Conservation (phyloP, 1,140 invertebrate genomes). For the Lordiphosa mommai region DNA sequence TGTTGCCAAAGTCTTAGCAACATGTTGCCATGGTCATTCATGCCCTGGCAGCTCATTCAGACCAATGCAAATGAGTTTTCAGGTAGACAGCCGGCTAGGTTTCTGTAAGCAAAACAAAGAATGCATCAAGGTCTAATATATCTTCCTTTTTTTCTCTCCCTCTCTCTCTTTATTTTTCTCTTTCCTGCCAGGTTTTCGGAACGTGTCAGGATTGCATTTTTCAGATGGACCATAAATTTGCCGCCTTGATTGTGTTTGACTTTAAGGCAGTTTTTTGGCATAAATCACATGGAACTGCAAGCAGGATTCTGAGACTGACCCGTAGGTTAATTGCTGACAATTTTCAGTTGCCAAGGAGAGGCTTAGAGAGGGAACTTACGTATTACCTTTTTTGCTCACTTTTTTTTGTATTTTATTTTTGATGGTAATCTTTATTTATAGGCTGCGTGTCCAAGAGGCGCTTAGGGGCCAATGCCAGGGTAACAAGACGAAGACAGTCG, state of each 20-base stretch:
- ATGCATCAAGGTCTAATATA: not conserved
- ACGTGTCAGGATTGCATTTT: constrained; percentile 39
- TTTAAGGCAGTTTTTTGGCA: constrained; percentile 55
- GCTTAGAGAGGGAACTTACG: constrained; percentile 27
- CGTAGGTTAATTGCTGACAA: constrained; percentile 73
- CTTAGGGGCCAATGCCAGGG: constrained; percentile 54
- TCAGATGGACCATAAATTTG: constrained; percentile 35
- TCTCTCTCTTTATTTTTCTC: constrained; percentile 13
- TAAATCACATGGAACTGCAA: constrained; percentile 54
- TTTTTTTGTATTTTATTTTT: too few relatives aligned
- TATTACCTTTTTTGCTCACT: constrained; percentile 36
- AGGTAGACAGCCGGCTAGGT: constrained; percentile 22
- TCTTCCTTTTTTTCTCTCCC: not conserved
- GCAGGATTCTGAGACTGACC: constrained; percentile 37
- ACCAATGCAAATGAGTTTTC: constrained; percentile 28
- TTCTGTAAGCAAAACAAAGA: not conserved
- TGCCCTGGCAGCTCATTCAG: constrained; percentile 1
- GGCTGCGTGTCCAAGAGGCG: constrained; percentile 37
- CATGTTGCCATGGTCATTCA: not conserved
- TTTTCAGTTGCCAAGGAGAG: constrained; percentile 36
- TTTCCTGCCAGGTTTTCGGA: constrained; percentile 15
- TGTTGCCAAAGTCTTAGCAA: not conserved
- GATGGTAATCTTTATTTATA: constrained; percentile 74
- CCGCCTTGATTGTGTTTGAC: constrained; percentile 63
- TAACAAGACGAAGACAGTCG: constrained; percentile 59